Conservation (phyloP, 2,888 invertebrate genomes). For the Metalampra italica region DNA sequence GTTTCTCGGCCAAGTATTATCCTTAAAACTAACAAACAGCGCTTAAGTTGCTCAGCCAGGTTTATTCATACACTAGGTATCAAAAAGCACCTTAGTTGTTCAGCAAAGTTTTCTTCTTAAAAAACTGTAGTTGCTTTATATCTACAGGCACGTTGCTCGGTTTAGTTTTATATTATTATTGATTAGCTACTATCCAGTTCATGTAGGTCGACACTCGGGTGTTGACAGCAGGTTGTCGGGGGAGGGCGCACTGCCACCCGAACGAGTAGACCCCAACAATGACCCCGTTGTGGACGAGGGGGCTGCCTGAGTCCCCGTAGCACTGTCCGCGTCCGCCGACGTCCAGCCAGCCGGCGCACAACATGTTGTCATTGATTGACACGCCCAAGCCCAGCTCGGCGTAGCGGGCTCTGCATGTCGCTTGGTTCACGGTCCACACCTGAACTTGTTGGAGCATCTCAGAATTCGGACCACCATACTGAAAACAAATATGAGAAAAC, state of each 20-base stretch:
- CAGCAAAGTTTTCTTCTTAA: too few species aligned
- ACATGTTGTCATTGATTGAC: constrained; percentile 31
- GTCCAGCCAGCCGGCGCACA: constrained; percentile 38
- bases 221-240: constrained; percentile 41
- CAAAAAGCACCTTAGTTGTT: too few species aligned
- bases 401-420: constrained; percentile 30
- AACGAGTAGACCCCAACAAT: constrained; percentile 44
- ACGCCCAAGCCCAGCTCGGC: constrained; percentile 18
- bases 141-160: too few species aligned
- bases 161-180: too few species aligned
- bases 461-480: constrained; percentile 24
- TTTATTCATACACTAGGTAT: too few species aligned
- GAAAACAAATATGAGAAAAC: neutral
- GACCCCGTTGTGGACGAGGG: constrained; percentile 37
- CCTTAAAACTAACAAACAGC: too few species aligned
- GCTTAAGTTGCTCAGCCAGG: too few species aligned
- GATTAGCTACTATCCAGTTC: constrained; percentile 36
- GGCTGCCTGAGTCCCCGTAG: constrained; percentile 47
- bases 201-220: constrained; percentile 36
- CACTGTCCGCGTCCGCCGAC: constrained; percentile 55
- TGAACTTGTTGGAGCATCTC: constrained; percentile 41
- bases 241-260: constrained; percentile 29
- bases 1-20: too few species aligned
- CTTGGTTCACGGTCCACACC: constrained; percentile 35
- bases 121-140: too few species aligned